Evolutionary conservation across 2,797 vertebrate genomes (phyloP).

Genomic region (Dendrocincla fuliginosa): DNA sequence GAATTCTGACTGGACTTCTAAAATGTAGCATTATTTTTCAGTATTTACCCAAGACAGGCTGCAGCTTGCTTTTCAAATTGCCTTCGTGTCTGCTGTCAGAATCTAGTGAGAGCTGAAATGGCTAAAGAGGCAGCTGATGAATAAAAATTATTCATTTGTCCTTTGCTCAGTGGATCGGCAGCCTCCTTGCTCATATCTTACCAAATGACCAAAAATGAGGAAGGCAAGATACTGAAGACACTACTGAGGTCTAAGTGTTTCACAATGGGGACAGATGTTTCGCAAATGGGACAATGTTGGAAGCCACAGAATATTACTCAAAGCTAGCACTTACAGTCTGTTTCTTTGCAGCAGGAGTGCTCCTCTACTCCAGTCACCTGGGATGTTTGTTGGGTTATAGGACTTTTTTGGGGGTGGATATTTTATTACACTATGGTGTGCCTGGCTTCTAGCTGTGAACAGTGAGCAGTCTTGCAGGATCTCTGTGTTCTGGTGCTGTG

Average conservation of each 20-base stretch:
- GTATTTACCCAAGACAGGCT: not conserved
- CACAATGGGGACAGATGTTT: fast-evolving
- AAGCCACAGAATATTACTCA: not conserved
- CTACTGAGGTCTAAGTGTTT: fast-evolving
- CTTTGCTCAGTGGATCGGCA: not conserved
- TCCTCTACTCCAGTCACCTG: not conserved
- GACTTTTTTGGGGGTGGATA: not conserved
- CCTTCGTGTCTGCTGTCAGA: not conserved
- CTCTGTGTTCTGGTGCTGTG: not conserved
- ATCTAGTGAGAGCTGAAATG: not conserved
- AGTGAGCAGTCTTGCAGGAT: not conserved
- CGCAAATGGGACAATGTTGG: no score
- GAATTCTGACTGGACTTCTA: not conserved
- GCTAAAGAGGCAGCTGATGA: not conserved
- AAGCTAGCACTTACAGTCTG: not conserved
- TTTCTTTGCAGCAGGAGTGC: not conserved
- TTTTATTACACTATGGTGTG: fast-evolving
- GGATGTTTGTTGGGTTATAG: not conserved
- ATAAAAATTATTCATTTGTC: not conserved
- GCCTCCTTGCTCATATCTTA: not conserved
- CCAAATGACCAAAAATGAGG: not conserved
- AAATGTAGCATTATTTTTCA: not conserved
- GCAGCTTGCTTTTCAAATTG: not conserved
- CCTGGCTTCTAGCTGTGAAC: not conserved
- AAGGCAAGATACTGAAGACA: not conserved